A percentile compares a stretch with the other conserved stretches of the same genome.
These are phyloP conservation scores for Magallana angulata DNA, from an alignment of 1,140 invertebrate species.

Conservation along the genomic window DNA sequence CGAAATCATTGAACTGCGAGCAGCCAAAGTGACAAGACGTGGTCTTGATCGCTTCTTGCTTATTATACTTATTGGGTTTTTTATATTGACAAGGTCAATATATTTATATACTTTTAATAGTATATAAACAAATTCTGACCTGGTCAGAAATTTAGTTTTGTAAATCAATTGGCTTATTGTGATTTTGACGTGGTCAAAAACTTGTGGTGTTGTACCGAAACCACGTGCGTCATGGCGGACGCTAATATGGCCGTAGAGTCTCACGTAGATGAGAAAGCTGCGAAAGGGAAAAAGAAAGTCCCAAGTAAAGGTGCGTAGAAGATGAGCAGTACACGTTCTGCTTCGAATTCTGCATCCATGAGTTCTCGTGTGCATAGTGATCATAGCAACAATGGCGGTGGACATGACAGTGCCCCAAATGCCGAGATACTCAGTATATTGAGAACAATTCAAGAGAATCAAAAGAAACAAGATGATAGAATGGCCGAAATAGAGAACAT, in stretches of 20 bases:
- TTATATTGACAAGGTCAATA: no score
- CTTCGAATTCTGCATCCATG: neutral
- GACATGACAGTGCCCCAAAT: neutral
- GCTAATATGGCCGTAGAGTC: neutral
- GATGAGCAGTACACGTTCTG: neutral
- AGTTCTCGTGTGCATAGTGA: neutral
- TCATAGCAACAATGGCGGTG: neutral
- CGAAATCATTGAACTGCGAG: conserved; percentile 26
- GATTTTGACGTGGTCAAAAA: neutral
- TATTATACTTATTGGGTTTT: neutral
- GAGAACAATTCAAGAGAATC: conserved; percentile 1
- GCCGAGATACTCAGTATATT: neutral
- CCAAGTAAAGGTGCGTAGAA: neutral
- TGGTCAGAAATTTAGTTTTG: neutral
- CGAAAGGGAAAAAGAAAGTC: neutral
- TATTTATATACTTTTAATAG: no score
- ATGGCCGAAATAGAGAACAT: neutral
- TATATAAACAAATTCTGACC: neutral
- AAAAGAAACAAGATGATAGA: neutral
- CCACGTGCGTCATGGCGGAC: conserved; percentile 7
- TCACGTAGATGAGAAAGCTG: neutral
- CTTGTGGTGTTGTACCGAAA: neutral
- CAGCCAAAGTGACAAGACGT: neutral
- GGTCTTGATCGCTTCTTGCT: neutral
- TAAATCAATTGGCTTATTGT: neutral